Percentiles rank a stretch among this genome's conserved stretches.
Conservation (phyloP, 2,797 vertebrate genomes). For the Acanthurus tractus region DNA sequence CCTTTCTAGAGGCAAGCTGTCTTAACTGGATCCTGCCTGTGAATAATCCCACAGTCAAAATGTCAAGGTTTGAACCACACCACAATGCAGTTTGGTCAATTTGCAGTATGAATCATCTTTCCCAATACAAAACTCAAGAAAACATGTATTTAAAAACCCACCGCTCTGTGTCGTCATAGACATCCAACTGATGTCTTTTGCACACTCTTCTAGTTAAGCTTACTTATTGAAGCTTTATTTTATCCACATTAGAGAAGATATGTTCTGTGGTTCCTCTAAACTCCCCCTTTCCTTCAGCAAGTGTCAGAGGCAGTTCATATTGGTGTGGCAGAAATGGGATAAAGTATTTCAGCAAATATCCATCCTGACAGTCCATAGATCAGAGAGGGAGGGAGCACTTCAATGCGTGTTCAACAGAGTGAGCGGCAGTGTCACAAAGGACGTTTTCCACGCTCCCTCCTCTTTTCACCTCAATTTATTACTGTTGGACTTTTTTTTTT, state of each 20-base stretch:
- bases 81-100: conserved; percentile 17
- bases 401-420: conserved; percentile 70
- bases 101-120: conserved; percentile 60
- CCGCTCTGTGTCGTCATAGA: background rate
- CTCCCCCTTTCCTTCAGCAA: conserved; percentile 42
- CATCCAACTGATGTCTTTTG: conserved; percentile 11
- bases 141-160: conserved; percentile 20
- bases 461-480: conserved; percentile 79
- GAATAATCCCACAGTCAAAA: conserved; percentile 59
- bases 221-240: conserved; percentile 54
- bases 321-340: conserved; percentile 71
- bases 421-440: conserved; percentile 72
- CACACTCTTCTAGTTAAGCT: conserved; percentile 15
- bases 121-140: conserved; percentile 15
- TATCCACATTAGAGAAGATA: conserved; percentile 46
- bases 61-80: conserved; percentile 52
- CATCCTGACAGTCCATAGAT: conserved; percentile 83
- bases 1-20: conserved; percentile 40
- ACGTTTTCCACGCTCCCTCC: conserved; percentile 68
- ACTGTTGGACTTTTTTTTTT: conserved; percentile 56
- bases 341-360: conserved; percentile 79
- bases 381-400: conserved; percentile 68
- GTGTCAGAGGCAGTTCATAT: conserved; percentile 70
- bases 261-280: conserved; percentile 46
- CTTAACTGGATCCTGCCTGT: conserved; percentile 33